Conservation (phyloP, 2,888 invertebrate genomes). For the Colostygia pectinataria region DNA sequence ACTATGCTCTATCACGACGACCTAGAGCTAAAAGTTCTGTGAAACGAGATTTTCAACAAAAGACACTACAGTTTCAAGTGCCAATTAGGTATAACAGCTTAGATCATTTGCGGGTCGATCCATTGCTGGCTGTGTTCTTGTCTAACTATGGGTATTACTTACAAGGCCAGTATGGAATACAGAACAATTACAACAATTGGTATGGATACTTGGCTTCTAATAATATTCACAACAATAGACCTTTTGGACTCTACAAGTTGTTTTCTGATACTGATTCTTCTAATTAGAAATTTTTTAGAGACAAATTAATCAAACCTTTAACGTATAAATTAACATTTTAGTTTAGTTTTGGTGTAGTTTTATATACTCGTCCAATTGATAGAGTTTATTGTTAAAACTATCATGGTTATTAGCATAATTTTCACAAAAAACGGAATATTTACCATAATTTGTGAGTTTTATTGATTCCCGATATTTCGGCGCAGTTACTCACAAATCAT, state of each 20-base stretch:
- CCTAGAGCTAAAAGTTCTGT: constrained; percentile 36
- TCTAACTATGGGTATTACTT: constrained; percentile 86
- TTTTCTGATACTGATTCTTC: constrained; percentile 69
- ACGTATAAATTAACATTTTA: no score
- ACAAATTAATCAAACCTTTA: no score
- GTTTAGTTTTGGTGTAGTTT: no score
- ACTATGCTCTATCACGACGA: constrained; percentile 58
- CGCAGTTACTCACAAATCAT: no score
- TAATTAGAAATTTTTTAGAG: background rate
- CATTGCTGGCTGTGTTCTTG: constrained; percentile 82
- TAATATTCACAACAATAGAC: constrained; percentile 86
- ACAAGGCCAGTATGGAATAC: constrained; percentile 59
- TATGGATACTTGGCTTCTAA: constrained; percentile 85
- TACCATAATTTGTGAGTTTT: no score
- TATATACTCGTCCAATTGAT: no score
- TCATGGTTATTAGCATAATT: no score
- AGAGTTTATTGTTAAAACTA: no score
- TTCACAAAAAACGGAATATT: no score
- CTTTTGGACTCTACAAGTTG: constrained; percentile 84
- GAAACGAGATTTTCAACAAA: constrained; percentile 29
- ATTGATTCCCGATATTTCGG: no score
- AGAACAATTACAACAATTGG: constrained; percentile 71
- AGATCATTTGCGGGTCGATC: constrained; percentile 82
- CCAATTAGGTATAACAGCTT: constrained; percentile 74
- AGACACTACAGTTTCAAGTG: constrained; percentile 38